Evolutionary conservation across 2,113 vertebrate genomes (phyloP), one percentile per base, ranked within the genome.

Genomic region (Myrmophylax atrothorax): DNA sequence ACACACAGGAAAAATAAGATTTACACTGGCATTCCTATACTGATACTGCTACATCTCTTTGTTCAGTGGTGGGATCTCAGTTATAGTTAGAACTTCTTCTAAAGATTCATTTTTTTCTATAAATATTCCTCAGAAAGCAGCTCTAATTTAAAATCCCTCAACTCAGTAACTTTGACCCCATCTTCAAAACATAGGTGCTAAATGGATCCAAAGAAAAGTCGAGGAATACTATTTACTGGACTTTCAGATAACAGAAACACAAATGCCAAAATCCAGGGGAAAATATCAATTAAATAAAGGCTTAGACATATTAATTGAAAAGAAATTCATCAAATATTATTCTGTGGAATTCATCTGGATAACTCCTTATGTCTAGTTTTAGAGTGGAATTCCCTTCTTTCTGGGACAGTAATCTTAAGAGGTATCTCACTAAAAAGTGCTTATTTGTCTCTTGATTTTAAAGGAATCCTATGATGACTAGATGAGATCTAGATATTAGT

Each of bases 51-150:
- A 22, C 2, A 20, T 31, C 14, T 40, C 46, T 81, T 8, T 50
- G 23, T 35, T 33, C 25, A 42, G 7, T 18, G 12, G 7, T 56
- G 11, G 9, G 13, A 4, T 31, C 14, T 44, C 0, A 0, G 4
- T 47, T 58, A 50, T 31, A 53, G 44, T 52, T 74, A 83, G 23
- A 75, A 58, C 23, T 62, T 9, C 67, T 26, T 25, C 26, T 40
- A 55, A 47, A 64, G 3, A 1, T n/a, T 40, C 10, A 11, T 67
- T 5, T 53, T 40, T 81, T 92, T 56, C 6, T 18, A 28, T 17
- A 40, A 50, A 31, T 1, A 28, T 55, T 69, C 59, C 18, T 60
- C 55, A 69, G 35, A 74, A 49, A 19, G 42, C 60, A 78, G 19
- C 13, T 68, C 26, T 64, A 52, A 42, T 53, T 66, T 52, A 53